phyloP scores from a whole-genome alignment of 2,797 vertebrate species.

The Bovichtus diacanthus region DNA sequence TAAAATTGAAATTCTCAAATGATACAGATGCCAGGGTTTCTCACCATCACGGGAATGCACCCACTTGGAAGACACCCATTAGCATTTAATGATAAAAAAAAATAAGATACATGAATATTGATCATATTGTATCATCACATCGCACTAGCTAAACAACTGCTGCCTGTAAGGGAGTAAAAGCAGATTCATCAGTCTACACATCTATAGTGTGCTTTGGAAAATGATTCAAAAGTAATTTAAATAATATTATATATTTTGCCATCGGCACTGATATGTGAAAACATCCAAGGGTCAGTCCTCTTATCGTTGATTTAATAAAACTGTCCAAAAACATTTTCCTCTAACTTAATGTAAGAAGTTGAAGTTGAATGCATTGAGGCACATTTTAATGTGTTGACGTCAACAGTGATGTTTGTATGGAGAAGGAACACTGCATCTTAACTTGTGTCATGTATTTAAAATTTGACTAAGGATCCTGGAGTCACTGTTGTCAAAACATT shows the following conservation, averaged over 20 bases:
- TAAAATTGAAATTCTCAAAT: neutral
- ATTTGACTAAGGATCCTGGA: too few species aligned
- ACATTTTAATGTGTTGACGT: too few species aligned
- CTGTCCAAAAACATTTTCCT: neutral
- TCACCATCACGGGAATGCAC: too few species aligned
- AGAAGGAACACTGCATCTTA: too few species aligned
- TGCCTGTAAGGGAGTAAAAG: slow-evolving; percentile 4
- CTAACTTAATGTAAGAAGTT: too few species aligned
- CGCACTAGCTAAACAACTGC: neutral
- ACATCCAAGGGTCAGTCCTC: neutral
- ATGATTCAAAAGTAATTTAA: neutral
- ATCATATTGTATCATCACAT: neutral
- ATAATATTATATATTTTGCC: too few species aligned
- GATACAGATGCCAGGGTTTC: neutral
- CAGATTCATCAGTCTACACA: neutral
- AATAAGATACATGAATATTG: neutral
- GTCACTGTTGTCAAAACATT: too few species aligned
- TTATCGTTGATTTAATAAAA: neutral
- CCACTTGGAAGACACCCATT: too few species aligned
- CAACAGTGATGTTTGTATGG: too few species aligned
- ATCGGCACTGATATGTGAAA: neutral
- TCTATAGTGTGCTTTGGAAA: neutral
- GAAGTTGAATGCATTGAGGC: too few species aligned
- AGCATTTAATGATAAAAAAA: too few species aligned
- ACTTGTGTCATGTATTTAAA: too few species aligned